These are phyloP conservation scores for Zapus hudsonius DNA, from an alignment of 2,113 vertebrate genomes.

Conservation along the genomic window DNA sequence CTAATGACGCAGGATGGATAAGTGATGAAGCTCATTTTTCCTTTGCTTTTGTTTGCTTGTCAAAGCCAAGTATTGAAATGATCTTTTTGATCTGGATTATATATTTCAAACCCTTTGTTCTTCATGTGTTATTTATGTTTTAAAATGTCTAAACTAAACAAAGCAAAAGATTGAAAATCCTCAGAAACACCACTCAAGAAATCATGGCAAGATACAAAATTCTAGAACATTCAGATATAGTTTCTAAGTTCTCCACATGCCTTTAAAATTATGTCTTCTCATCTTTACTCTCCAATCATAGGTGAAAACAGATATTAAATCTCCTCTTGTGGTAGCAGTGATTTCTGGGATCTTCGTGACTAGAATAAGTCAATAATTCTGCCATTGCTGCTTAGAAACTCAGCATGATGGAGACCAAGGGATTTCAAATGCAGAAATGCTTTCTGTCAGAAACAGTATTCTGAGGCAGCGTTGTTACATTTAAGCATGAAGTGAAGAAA, in stretches of 20 bases:
- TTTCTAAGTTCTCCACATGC: not conserved
- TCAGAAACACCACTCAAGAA: not conserved
- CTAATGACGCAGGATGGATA: not conserved
- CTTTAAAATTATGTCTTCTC: constrained; percentile 20
- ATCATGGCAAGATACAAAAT: not conserved
- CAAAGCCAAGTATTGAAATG: not conserved
- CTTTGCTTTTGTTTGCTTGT: constrained; percentile 1
- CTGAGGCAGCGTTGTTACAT: not conserved
- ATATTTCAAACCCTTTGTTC: not conserved
- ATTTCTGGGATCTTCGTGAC: not conserved
- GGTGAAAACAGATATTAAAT: constrained; percentile 15
- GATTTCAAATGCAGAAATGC: constrained; percentile 5
- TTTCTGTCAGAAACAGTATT: constrained; percentile 4
- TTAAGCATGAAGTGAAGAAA: constrained; percentile 33
- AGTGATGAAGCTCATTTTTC: not conserved
- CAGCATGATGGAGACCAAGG: not conserved
- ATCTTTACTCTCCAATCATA: not conserved
- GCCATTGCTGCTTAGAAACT: not conserved
- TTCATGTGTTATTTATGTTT: not conserved
- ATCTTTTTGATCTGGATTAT: not conserved
- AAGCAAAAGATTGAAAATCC: not conserved
- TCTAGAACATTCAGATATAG: not conserved
- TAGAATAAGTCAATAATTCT: not conserved
- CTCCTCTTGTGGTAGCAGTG: not conserved
- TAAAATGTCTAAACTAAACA: not conserved